Base-by-base conservation (phyloP, 2,797 vertebrate genomes). In the Paguma larvata region DNA sequence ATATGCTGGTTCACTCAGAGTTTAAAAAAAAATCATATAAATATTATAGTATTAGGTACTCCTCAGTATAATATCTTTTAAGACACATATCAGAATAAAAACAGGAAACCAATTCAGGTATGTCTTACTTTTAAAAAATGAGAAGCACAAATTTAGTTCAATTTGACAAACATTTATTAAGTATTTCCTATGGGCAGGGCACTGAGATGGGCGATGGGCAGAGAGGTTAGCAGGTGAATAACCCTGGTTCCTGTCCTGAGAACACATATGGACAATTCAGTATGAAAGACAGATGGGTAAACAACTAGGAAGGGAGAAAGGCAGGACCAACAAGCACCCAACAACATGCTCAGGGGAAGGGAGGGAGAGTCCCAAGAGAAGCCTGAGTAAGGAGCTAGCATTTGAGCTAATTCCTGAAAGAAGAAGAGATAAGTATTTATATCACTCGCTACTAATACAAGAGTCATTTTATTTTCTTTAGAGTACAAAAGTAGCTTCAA, bases 161-260 rank as follows among this genome's bases (percentile, higher is more conserved):
- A 75, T 73, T 48, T 94, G 82, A 97, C 68, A 78, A 79, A 38
- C 2, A 85, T 80, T 93, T 77, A 87, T 32, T 80, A 95, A 95
- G n/a, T 78, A 96, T 75, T 85, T 93, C 84, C 48, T 79, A 53
- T 41, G 6, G 25, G 82, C 38, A 94, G 91, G 48, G 59, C 27
- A 56, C 70, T 88, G 18, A 87, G 4, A 8, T 72, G 44, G 25
- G 70, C 89, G 59, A 93, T 89, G 19, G 21, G 30, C 94, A 94
- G 38, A 94, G 95, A 94, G 65, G 27, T 59, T 89, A 79, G 75
- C 59, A 78, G 72, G 16, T 93, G 30, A 89, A 79, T 92, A 87
- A 94, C 8, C 5, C 12, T 70, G 46, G 44, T 80, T 72, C n/a
- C 79, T 77, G 13, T 62, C 48, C 48, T 85, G 1, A 83, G n/a